A percentile compares a stretch with the other conserved stretches of the same genome.
phyloP scores from a whole-genome alignment of 2,888 invertebrate species.

The Cosmorhoe ocellata region DNA sequence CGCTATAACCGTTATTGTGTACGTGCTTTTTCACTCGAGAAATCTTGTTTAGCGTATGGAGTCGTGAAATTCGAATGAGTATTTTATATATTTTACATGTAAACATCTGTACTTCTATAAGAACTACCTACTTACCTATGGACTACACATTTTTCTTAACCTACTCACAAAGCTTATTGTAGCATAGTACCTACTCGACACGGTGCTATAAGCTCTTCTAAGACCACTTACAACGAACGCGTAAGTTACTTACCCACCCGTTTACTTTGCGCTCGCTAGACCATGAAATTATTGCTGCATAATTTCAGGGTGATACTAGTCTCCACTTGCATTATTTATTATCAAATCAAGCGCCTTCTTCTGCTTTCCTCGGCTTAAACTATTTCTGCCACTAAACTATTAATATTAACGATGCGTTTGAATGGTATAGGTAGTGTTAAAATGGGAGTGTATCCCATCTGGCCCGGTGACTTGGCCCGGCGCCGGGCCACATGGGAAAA shows the following conservation, averaged over 20 bases:
- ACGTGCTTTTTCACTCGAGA: slow-evolving; percentile 40
- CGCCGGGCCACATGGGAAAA: no score
- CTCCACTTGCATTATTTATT: slow-evolving; percentile 37
- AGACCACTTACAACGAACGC: slow-evolving; percentile 46
- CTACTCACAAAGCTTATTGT: slow-evolving; percentile 13
- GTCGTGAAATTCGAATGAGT: slow-evolving; percentile 21
- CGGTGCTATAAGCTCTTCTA: slow-evolving; percentile 50
- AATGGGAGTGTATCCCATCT: no score
- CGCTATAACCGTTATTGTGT: slow-evolving; percentile 41
- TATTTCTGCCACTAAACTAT: no score
- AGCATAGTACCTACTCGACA: slow-evolving; percentile 36
- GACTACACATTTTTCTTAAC: background rate
- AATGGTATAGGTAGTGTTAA: no score
- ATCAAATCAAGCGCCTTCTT: slow-evolving; percentile 16
- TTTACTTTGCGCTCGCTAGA: slow-evolving; percentile 50
- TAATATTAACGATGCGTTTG: no score
- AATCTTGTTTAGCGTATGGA: slow-evolving; percentile 26
- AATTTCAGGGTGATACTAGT: slow-evolving; percentile 41
- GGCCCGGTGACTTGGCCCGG: no score
- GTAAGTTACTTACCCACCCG: slow-evolving; percentile 23
- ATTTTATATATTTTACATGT: background rate
- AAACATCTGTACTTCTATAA: no score
- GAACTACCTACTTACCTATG: no score
- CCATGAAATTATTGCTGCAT: slow-evolving; percentile 53
- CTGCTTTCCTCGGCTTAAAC: no score